Conservation (phyloP, 64 coral and sea anemone genomes). For the Orbicella faveolata region DNA sequence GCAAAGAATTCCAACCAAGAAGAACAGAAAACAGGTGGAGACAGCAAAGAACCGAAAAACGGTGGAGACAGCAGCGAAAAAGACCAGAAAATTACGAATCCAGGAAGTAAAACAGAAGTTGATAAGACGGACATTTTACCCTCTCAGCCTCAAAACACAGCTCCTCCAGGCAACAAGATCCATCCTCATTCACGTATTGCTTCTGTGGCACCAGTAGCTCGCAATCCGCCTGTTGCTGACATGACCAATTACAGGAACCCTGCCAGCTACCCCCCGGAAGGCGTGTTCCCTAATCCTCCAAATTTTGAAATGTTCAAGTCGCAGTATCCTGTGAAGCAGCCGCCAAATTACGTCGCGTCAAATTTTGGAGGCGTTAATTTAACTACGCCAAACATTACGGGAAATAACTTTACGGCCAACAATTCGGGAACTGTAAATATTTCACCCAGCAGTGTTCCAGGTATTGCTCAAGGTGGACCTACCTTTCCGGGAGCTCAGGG, state of each 20-base stretch:
- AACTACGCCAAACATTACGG: background rate
- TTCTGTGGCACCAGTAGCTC: constrained; percentile 31
- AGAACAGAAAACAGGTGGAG: background rate
- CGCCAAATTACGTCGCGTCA: background rate
- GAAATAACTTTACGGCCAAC: constrained; percentile 27
- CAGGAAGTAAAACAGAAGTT: background rate
- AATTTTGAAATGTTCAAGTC: constrained; percentile 25
- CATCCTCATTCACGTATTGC: constrained; percentile 29
- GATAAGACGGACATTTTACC: background rate
- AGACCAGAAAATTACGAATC: background rate
- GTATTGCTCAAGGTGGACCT: background rate
- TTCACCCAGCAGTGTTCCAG: background rate
- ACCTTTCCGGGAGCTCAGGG: background rate
- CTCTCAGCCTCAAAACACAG: background rate
- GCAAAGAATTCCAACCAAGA: background rate
- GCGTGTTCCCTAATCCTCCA: constrained; percentile 20
- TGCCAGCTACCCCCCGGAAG: background rate
- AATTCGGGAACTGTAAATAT: background rate
- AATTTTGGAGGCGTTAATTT: constrained; percentile 5
- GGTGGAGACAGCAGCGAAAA: background rate
- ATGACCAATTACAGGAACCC: background rate
- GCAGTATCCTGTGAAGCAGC: constrained; percentile 9
- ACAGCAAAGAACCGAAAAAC: background rate
- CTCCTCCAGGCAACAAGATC: constrained; percentile 7
- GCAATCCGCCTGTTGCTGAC: background rate